A percentile compares a stretch with the other conserved stretches of the same genome.
These are phyloP conservation scores for Anarsia innoxiella DNA, from an alignment of 2,888 invertebrate genomes.

Conservation along the genomic window DNA sequence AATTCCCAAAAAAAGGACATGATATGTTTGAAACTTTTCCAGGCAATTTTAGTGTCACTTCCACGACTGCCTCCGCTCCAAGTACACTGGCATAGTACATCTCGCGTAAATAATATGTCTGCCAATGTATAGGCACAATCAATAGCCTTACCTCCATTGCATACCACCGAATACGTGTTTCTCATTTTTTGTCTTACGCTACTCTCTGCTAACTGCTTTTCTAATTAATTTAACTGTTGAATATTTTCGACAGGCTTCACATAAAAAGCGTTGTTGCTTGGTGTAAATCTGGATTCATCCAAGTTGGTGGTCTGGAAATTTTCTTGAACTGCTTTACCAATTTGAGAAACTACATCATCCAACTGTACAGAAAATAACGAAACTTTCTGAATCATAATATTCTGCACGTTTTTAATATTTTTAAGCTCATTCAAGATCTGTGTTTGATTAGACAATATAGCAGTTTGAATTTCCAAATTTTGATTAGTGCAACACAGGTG, in stretches of 20 bases:
- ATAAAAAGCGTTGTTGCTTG: slow-evolving; percentile 5
- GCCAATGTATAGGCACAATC: slow-evolving; percentile 15
- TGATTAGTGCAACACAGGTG: slow-evolving; percentile 8
- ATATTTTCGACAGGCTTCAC: slow-evolving; percentile 5
- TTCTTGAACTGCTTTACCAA: slow-evolving; percentile 5
- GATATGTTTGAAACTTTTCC: slow-evolving; percentile 14
- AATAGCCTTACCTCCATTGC: slow-evolving; percentile 10
- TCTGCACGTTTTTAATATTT: slow-evolving; percentile 8
- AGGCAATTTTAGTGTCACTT: slow-evolving; percentile 11
- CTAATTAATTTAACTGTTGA: slow-evolving; percentile 7
- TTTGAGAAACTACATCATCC: slow-evolving; percentile 8
- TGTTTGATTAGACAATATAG: slow-evolving; percentile 9
- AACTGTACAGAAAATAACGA: slow-evolving; percentile 11
- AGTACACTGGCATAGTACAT: slow-evolving; percentile 15
- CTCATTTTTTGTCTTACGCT: slow-evolving; percentile 8
- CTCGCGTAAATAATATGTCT: slow-evolving; percentile 13
- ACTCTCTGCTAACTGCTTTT: slow-evolving; percentile 7
- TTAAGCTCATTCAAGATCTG: slow-evolving; percentile 10
- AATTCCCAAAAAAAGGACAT: slow-evolving; percentile 15
- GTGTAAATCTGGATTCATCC: slow-evolving; percentile 1
- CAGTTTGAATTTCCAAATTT: slow-evolving; percentile 10
- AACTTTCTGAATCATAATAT: slow-evolving; percentile 8
- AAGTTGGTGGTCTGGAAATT: not conserved
- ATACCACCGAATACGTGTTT: slow-evolving; percentile 8
- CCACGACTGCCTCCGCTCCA: slow-evolving; percentile 16